Evolutionary conservation across 2,797 vertebrate genomes (phyloP).

Genomic region (Lindbergichthys nudifrons): DNA sequence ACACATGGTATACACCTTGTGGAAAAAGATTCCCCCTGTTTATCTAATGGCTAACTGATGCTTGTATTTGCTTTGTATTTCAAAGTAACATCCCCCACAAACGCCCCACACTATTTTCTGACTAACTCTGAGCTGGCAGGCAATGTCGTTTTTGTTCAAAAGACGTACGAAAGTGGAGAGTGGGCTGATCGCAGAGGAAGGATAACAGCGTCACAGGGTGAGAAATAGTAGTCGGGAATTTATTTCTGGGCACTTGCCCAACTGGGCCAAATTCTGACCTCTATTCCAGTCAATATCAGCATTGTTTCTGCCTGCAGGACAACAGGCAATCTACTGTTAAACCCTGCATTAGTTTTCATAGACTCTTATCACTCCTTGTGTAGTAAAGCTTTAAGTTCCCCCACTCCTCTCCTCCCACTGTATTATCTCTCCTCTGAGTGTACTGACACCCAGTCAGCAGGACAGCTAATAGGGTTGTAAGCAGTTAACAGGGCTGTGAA

Average conservation of each 20-base stretch:
- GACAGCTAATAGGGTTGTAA: slow-evolving; percentile 48
- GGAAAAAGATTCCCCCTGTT: slow-evolving; percentile 38
- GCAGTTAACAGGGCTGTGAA: slow-evolving; percentile 39
- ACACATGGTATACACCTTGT: slow-evolving; percentile 14
- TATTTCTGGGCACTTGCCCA: slow-evolving; percentile 37
- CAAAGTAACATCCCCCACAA: slow-evolving; percentile 46
- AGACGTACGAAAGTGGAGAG: slow-evolving; percentile 39
- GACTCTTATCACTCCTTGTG: not conserved
- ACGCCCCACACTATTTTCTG: slow-evolving; percentile 36
- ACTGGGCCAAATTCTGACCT: slow-evolving; percentile 25
- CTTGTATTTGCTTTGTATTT: slow-evolving; percentile 33
- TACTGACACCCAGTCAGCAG: slow-evolving; percentile 30
- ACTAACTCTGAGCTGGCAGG: slow-evolving; percentile 58
- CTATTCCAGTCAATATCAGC: slow-evolving; percentile 10
- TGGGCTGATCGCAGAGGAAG: slow-evolving; percentile 34
- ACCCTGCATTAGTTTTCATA: slow-evolving; percentile 17
- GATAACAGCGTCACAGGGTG: slow-evolving; percentile 40
- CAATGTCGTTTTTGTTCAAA: slow-evolving; percentile 42
- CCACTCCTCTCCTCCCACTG: slow-evolving; percentile 24
- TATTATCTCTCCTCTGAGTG: slow-evolving; percentile 30
- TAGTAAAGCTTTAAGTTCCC: slow-evolving; percentile 40
- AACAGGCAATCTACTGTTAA: slow-evolving; percentile 10
- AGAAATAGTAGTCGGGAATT: slow-evolving; percentile 44
- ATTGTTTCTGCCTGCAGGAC: slow-evolving; percentile 2
- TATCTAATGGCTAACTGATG: slow-evolving; percentile 30